These are phyloP conservation scores for Panagrolaimus sp. DNA, from an alignment of 1,140 invertebrate genomes.

Conservation along the genomic window DNA sequence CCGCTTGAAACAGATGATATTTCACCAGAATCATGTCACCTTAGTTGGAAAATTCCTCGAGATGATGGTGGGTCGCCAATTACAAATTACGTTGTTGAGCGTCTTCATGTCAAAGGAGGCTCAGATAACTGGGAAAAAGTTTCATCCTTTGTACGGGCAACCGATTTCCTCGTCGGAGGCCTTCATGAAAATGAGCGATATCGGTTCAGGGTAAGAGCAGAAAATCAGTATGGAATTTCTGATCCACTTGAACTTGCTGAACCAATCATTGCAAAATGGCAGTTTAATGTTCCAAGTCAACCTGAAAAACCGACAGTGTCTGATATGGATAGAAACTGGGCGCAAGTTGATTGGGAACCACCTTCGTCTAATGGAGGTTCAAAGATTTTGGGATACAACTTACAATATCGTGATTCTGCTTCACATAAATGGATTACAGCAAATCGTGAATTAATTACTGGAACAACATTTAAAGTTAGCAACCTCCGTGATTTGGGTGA, in stretches of 20 bases:
- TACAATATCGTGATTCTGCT: constrained; percentile 62
- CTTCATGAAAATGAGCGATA: constrained; percentile 86
- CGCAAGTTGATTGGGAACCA: constrained; percentile 76
- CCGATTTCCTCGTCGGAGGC: constrained; percentile 79
- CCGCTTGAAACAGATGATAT: constrained; percentile 85
- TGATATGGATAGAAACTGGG: constrained; percentile 72
- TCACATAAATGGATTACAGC: constrained; percentile 60
- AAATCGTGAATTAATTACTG: constrained; percentile 75
- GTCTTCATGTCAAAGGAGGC: constrained; percentile 61
- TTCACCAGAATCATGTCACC: constrained; percentile 85
- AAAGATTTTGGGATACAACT: constrained; percentile 79
- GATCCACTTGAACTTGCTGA: constrained; percentile 80
- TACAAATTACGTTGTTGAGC: constrained; percentile 94
- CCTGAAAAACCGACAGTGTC: constrained; percentile 73
- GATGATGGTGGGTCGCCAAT: constrained; percentile 86
- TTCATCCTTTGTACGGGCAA: constrained; percentile 84
- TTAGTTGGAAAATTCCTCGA: constrained; percentile 76
- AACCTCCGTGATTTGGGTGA: constrained; percentile 78
- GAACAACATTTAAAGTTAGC: constrained; percentile 76
- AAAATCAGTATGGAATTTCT: constrained; percentile 92
- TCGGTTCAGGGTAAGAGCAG: constrained; percentile 85
- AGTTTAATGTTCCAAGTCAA: constrained; percentile 74
- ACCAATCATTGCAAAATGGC: constrained; percentile 82
- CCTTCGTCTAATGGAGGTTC: constrained; percentile 87
- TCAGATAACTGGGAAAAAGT: constrained; percentile 73